phyloP scores from a whole-genome alignment of 2,797 vertebrate genomes.

The Artibeus jamaicensis region DNA sequence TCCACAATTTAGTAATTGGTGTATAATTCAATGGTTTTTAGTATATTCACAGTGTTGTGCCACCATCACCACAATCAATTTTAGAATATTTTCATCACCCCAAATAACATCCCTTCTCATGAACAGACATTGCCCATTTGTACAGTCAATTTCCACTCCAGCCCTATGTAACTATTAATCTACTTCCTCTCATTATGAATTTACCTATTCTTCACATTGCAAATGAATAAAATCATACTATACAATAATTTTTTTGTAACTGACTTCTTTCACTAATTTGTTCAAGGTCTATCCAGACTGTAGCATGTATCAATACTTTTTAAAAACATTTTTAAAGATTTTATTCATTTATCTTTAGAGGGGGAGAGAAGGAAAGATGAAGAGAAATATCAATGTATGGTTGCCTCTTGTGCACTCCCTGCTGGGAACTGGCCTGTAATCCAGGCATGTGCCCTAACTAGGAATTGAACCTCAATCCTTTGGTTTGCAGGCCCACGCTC shows the following conservation, averaged over 20 bases:
- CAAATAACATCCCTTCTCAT: not conserved
- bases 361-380: too few relatives aligned
- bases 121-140: too few relatives aligned
- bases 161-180: accelerated
- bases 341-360: too few relatives aligned
- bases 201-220: not conserved
- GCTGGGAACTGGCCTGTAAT: too few relatives aligned
- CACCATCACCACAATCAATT: not conserved
- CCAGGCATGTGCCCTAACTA: too few relatives aligned
- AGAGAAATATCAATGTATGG: too few relatives aligned
- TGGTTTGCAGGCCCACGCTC: too few relatives aligned
- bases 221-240: not conserved
- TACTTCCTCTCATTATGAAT: not conserved
- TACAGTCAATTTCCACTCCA: too few relatives aligned
- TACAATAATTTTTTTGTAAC: not conserved
- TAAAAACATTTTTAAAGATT: not conserved
- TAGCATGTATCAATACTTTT: not conserved
- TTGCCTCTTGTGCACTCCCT: too few relatives aligned
- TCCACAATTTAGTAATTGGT: not conserved
- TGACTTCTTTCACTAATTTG: not conserved
- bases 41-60: not conserved
- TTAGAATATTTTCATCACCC: not conserved
- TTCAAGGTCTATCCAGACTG: not conserved
- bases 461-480: too few relatives aligned
- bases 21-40: not conserved